Conservation (phyloP, 2,113 vertebrate genomes). For the Circaetus cinerascens region DNA sequence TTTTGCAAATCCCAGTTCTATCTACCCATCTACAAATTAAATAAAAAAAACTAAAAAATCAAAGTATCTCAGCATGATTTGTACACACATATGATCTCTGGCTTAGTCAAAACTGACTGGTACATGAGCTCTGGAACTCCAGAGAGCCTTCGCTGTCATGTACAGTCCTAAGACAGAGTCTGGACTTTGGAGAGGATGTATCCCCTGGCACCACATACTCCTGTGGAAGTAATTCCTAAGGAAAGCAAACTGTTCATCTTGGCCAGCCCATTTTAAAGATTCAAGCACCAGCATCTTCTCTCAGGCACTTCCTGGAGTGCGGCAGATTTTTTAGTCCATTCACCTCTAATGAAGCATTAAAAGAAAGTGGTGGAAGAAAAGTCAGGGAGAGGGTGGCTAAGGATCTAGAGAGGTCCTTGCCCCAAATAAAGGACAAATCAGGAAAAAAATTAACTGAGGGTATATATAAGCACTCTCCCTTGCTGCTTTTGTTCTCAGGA, state of each 20-base stretch:
- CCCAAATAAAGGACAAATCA: not conserved
- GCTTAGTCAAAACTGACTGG: not conserved
- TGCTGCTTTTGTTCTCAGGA: not conserved
- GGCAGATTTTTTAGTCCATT: not conserved
- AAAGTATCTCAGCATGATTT: not conserved
- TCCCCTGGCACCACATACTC: not conserved
- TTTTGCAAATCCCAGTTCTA: not conserved
- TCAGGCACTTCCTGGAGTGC: not conserved
- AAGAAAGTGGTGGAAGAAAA: not conserved
- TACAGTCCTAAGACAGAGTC: not conserved
- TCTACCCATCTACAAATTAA: not conserved
- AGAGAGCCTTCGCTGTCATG: not conserved
- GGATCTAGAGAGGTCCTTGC: not conserved
- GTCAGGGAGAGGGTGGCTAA: not conserved
- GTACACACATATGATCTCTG: not conserved
- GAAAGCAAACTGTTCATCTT: not conserved
- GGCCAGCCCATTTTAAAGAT: not conserved
- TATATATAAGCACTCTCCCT: not conserved
- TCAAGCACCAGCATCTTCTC: not conserved
- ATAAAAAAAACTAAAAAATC: not conserved
- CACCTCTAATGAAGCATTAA: not conserved
- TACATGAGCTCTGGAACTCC: not conserved
- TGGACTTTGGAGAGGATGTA: not conserved
- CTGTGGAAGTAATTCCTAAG: not conserved
- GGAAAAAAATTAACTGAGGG: not conserved